Base-by-base conservation (phyloP, 2,113 vertebrate genomes). In the Symphodus melops region DNA sequence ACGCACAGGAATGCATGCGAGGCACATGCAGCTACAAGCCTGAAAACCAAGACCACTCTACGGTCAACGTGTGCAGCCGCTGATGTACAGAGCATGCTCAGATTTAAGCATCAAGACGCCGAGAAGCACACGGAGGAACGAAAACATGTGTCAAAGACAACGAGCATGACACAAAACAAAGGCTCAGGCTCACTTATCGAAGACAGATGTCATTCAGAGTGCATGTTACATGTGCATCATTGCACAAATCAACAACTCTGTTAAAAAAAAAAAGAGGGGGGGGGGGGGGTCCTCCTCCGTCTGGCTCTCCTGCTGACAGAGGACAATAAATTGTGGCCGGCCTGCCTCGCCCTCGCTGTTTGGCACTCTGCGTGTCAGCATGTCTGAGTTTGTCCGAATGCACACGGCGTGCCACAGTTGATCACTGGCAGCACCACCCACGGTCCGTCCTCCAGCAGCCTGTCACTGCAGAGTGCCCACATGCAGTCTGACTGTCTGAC, bases 401-500 rank as follows among this genome's bases (percentile, higher is more conserved):
- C 75, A 72, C 66, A 44, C 66, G 25, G 55, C 23, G 53, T 84
- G 85, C 83, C 81, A 83, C 67, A 67, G 75, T 46, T 33, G 68
- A 87, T 81, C 69, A 77, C 66, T 55, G 76, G 62, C 61, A 77
- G 64, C 52, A 17, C 80, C 80, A 42, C 83, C 86, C 79, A 77
- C 66, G 48, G 86, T 23, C 59, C 68, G 48, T 77, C 86, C 88
- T 58, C 69, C 66, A 77, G 86, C 86, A 48, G 19, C 21, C 84
- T 79, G 77, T 83, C 82, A 81, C 69, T 46, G 75, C 69, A 46
- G 7, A 69, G 68, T 20, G 68, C 82, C 82, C 85, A 73, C 76
- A 81, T 70, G 37, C 69, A 69, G 91, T 85, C 85, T 81, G 86
- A 75, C 81, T 85, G 87, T 87, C 88, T 83, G 79, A 86, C 68